Evolutionary conservation across 2,113 vertebrate species (phyloP).

Genomic region (Pimephales promelas): DNA sequence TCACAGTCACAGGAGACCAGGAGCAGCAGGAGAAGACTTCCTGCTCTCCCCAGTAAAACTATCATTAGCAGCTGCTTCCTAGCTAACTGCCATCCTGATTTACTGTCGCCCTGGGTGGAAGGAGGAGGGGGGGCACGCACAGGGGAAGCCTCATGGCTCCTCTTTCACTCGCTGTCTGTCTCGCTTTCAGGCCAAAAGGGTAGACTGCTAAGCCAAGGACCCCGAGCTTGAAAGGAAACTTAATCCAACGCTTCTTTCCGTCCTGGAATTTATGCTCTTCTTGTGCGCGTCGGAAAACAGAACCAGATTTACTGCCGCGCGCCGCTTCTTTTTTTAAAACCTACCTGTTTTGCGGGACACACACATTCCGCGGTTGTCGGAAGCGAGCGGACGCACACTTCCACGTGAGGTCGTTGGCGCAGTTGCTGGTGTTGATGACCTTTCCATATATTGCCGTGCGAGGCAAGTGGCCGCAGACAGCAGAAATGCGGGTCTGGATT

Average conservation of each 20-base stretch:
- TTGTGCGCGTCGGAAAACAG: not conserved
- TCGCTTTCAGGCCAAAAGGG: conserved; percentile 50
- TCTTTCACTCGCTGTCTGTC: conserved; percentile 72
- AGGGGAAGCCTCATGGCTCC: conserved; percentile 78
- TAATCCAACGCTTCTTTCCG: conserved; percentile 39
- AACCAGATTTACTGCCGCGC: not conserved
- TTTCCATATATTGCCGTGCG: conserved; percentile 68
- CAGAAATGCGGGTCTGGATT: conserved; percentile 69
- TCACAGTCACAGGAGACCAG: conserved; percentile 77
- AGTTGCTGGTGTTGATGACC: conserved; percentile 58
- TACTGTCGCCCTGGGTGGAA: conserved; percentile 69
- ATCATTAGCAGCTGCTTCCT: conserved; percentile 92
- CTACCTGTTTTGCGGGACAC: conserved; percentile 1
- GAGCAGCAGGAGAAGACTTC: conserved; percentile 95
- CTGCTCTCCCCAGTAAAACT: conserved; percentile 80
- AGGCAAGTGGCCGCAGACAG: conserved; percentile 61
- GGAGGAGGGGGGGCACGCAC: conserved; percentile 41
- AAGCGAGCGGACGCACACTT: not conserved
- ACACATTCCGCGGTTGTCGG: too few species aligned
- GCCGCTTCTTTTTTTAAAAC: not conserved
- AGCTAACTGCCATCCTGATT: conserved; percentile 93
- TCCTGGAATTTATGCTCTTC: conserved; percentile 45
- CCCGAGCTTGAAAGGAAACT: conserved; percentile 48
- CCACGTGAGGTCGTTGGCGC: conserved; percentile 8
- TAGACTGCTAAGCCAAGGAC: conserved; percentile 46